phyloP scores from a whole-genome alignment of 2,797 vertebrate species.

The Chaetophractus vellerosus region DNA sequence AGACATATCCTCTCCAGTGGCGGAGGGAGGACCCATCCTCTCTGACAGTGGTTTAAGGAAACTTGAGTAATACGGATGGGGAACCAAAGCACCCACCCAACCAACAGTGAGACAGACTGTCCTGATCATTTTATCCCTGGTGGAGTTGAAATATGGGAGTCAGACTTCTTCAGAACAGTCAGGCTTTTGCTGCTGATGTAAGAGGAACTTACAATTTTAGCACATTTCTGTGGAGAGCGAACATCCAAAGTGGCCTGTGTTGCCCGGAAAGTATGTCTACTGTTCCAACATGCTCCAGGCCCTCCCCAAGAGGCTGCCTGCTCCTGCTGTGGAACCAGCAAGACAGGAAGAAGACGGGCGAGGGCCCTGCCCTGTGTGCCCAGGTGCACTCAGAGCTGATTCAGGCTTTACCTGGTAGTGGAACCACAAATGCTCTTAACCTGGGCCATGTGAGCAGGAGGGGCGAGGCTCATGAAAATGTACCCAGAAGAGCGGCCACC shows the following conservation, averaged over 20 bases:
- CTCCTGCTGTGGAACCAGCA: neutral
- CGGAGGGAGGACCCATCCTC: no score
- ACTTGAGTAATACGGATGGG: neutral
- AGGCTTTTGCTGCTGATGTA: neutral
- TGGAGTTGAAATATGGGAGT: no score
- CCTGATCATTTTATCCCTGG: neutral
- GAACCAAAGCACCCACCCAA: neutral
- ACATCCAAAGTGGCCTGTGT: neutral
- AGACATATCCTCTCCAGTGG: no score
- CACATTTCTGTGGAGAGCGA: neutral
- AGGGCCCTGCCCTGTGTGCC: neutral
- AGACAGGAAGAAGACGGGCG: neutral
- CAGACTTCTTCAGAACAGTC: neutral
- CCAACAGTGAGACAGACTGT: neutral
- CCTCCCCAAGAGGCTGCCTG: neutral
- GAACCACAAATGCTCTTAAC: neutral
- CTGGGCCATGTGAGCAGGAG: neutral
- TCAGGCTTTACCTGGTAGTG: neutral
- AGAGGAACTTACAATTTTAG: neutral
- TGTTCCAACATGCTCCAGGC: no score
- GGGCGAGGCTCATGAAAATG: neutral
- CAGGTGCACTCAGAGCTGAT: no score
- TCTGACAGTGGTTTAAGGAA: neutral
- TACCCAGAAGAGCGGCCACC: neutral
- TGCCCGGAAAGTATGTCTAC: neutral